Base-by-base conservation (phyloP, 1,140 invertebrate species). In the Trypoxylus dichotomus region DNA sequence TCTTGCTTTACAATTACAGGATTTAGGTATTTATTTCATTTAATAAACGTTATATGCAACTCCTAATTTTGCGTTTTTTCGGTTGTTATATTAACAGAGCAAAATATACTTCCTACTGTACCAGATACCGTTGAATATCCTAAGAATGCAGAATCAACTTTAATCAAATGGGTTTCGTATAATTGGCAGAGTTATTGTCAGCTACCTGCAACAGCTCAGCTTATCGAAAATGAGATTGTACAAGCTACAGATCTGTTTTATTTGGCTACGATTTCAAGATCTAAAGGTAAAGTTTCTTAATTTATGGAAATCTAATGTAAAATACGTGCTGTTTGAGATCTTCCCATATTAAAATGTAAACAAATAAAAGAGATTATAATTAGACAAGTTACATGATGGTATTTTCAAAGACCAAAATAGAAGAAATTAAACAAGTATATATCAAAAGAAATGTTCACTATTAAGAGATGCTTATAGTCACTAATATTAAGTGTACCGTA, bases 1-100 rank as follows among this genome's bases (percentile, higher is more conserved):
- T 78, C 86, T 97, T 2, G 93, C 93, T 82, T 90, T 88, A 77
- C 96, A 97, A 85, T 89, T 97, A 68, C 91, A 92, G 82, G 90
- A 93, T 60, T 85, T 97, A 72, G 60, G 60, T 68, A 68, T 8
- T 3, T 68, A 68, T 54, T 41, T 47, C 3, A 1, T 8, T 63
- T 42, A 74, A 32, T 21, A 27, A 32, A 63, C 63, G 32, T 68
- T 25, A 58, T 10, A 47, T 60, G 75, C 75, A 27, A 29, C 77
- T n/a, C n/a, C n/a, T 72, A 32, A 71, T 10, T 58, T 10, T 24
- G 11, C 25, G 47, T 77, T 47, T 42, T 76, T n/a, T n/a, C 10
- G 32, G 10, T 37, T 37, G 32, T 2, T 37, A 72, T 77, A 77
- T 80, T 76, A 80, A 42, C 68, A 81, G 85, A 86, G 74, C 75